A percentile compares a stretch with the other conserved stretches of the same genome.
phyloP scores from a whole-genome alignment of 1,140 invertebrate genomes.

The Ericerus pela region DNA sequence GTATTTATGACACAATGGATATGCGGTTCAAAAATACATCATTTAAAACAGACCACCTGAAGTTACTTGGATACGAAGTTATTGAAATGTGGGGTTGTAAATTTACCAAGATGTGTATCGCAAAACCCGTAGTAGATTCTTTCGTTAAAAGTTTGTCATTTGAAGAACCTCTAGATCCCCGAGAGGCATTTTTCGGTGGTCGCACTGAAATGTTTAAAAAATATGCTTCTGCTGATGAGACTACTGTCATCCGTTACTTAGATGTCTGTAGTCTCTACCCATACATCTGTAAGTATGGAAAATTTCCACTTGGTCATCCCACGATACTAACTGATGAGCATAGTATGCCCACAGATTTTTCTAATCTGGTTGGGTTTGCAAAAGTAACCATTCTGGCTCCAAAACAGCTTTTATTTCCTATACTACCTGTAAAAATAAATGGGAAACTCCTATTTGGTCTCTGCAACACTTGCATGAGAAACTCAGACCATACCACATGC shows the following conservation, averaged over 20 bases:
- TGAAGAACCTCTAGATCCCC: not conserved
- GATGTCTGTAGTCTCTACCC: conserved; percentile 28
- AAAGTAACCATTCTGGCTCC: conserved; percentile 28
- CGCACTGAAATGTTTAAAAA: conserved; percentile 4
- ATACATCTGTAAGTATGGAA: conserved; percentile 28
- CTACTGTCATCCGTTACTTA: no score
- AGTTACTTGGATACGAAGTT: not conserved
- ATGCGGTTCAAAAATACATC: not conserved
- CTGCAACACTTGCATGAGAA: conserved; percentile 23
- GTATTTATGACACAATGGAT: not conserved
- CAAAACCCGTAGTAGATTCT: not conserved
- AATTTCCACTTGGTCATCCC: conserved; percentile 26
- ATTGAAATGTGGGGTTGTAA: conserved; percentile 9
- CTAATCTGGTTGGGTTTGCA: conserved; percentile 21
- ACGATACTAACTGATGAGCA: conserved; percentile 26
- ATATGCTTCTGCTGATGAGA: conserved; percentile 24
- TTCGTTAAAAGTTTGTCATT: not conserved
- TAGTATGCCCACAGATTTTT: conserved; percentile 12
- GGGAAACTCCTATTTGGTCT: conserved; percentile 27
- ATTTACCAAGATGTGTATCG: not conserved
- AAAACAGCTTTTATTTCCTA: conserved; percentile 25
- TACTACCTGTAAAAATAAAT: conserved; percentile 24
- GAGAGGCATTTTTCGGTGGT: conserved; percentile 14
- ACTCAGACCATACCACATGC: conserved; percentile 14
- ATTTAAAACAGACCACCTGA: not conserved